Conservation (phyloP, 2,888 invertebrate species). For the Eupsilia transversa region DNA sequence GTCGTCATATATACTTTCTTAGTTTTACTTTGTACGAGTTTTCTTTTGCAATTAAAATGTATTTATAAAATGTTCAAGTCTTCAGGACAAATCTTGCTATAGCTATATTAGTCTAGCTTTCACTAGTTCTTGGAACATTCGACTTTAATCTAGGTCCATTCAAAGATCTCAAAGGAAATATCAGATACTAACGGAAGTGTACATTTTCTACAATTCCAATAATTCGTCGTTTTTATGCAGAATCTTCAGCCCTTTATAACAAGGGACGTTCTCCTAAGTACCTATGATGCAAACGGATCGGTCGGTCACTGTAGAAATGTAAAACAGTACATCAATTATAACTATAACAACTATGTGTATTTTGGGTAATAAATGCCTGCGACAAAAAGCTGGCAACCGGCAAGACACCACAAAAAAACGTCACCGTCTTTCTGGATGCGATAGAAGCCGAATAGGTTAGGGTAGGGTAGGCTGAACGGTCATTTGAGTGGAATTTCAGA, state of each 20-base stretch:
- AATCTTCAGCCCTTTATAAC: slow-evolving; percentile 10
- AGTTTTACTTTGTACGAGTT: neutral
- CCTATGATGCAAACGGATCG: slow-evolving; percentile 39
- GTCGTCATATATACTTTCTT: no score
- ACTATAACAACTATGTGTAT: no score
- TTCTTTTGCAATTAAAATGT: neutral
- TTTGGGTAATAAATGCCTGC: neutral
- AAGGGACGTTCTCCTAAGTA: slow-evolving; percentile 9
- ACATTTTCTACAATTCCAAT: neutral
- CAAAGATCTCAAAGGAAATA: neutral
- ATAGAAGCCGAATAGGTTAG: neutral
- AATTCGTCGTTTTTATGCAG: slow-evolving; percentile 7
- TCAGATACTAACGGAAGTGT: neutral
- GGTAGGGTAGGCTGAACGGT: no score
- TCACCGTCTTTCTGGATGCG: neutral
- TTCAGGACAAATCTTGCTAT: neutral
- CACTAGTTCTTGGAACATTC: neutral
- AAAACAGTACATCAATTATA: slow-evolving; percentile 20
- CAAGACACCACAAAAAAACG: neutral
- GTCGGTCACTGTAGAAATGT: neutral
- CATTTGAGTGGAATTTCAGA: neutral
- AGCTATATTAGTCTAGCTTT: neutral
- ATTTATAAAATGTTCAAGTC: neutral
- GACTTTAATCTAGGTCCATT: neutral
- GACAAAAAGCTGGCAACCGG: neutral